Evolutionary conservation across 2,113 vertebrate species (phyloP), one percentile per base, ranked within the genome.

Genomic region (Mustelus asterias): DNA sequence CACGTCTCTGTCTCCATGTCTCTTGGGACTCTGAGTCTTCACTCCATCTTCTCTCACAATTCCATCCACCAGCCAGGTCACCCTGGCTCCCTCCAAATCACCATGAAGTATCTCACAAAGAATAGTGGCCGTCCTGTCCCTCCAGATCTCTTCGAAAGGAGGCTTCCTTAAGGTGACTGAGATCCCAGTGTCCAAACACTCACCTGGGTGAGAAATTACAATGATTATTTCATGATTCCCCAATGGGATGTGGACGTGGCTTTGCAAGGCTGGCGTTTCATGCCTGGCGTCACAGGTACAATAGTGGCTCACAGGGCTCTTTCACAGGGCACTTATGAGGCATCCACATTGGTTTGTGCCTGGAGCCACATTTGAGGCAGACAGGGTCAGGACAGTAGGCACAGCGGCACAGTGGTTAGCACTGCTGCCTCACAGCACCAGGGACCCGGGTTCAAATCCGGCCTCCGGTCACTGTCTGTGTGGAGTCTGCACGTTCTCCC

Each of bases 101-200:
- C 58, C 0, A 7, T 65, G 58, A 37, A 92, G 58, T 58, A 92
- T 58, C 58, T 92, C 58, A 20, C 89, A 92, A 5, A 63, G 89
- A 65, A 92, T 63, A 29, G 89, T 92, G 5, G 89, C 89, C 1
- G 58, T 92, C 60, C 58, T 63, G 29, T 92, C 65, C 29, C 14
- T 92, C 89, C 89, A 92, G 89, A 92, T 92, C 89, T 92, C 89
- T 37, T 65, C 58, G 1, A 92, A 92, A 16, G 89, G 29, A 65
- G 89, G 89, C n/a, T 92, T 92, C 29, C 89, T 92, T 65, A 92
- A 65, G 33, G 89, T 92, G 58, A 92, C 89, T 14, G 58, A 92
- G 89, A 65, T 60, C 4, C 16, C 13, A 33, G 58, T 37, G 33
- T 92, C 89, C 60, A 63, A 20, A 65, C 89, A 65, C 7, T 65